phyloP scores from a whole-genome alignment of 2,888 invertebrate species.

The Eurois occulta region DNA sequence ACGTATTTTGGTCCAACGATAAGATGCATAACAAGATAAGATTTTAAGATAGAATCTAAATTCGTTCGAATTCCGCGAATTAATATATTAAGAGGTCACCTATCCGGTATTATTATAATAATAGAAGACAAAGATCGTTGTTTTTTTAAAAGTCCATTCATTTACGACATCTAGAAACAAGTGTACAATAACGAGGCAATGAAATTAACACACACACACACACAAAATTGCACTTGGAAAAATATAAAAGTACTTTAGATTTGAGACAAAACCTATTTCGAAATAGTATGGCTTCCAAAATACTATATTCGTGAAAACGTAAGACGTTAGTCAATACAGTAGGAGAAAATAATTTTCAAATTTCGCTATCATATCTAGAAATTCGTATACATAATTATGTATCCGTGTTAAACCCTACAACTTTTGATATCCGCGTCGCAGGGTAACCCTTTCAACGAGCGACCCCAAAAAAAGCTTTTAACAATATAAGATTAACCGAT shows the following conservation, averaged over 20 bases:
- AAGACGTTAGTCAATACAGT: too few species aligned
- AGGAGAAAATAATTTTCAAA: too few species aligned
- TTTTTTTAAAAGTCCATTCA: neutral
- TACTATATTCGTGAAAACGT: neutral
- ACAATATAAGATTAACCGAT: conserved; percentile 25
- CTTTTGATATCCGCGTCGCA: neutral
- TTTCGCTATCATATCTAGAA: too few species aligned
- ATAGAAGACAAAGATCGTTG: neutral
- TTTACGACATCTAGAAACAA: neutral
- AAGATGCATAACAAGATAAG: conserved; percentile 21
- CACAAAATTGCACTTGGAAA: too few species aligned
- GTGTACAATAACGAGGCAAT: neutral
- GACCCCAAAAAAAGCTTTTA: conserved; percentile 20
- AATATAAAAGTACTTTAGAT: too few species aligned
- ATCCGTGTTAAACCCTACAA: neutral
- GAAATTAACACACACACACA: too few species aligned
- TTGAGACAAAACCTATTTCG: too few species aligned
- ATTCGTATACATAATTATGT: too few species aligned
- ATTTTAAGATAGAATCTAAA: conserved; percentile 37
- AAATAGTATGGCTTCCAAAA: neutral
- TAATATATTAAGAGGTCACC: conserved; percentile 20
- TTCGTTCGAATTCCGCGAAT: conserved; percentile 18
- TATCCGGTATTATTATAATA: conserved; percentile 9
- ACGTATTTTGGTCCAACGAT: neutral
- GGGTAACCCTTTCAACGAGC: conserved; percentile 10